Percentiles rank a stretch among this genome's conserved stretches.
Evolutionary conservation across 2,797 vertebrate species (phyloP).

Genomic region (Myotis myotis): DNA sequence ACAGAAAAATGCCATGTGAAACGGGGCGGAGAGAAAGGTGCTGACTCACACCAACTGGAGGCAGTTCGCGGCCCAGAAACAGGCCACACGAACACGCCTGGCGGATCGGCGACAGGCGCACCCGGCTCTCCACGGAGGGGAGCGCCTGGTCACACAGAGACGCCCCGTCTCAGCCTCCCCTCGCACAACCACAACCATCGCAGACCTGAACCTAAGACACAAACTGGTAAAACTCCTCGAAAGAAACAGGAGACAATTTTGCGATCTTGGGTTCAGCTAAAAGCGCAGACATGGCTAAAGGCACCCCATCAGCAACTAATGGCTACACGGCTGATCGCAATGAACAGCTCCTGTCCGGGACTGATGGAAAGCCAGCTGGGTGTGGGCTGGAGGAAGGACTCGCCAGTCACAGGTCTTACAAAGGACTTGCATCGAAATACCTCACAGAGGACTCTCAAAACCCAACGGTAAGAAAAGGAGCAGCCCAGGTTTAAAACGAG

Average conservation of each 20-base stretch:
- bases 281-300: neutral
- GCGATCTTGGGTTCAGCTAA: neutral
- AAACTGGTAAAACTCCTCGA: accelerated
- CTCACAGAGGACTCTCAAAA: neutral
- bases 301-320: accelerated
- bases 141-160: accelerated
- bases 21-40: accelerated
- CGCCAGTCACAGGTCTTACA: accelerated
- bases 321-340: too few species aligned
- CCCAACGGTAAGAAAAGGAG: neutral
- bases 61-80: accelerated
- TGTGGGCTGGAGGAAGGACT: accelerated
- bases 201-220: accelerated
- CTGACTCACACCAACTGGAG: accelerated
- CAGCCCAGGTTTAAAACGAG: neutral
- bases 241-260: neutral
- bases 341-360: accelerated
- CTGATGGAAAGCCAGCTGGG: accelerated
- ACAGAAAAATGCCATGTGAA: neutral
- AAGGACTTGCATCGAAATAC: accelerated
- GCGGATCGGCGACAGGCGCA: accelerated
- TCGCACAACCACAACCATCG: accelerated
- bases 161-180: accelerated
- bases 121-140: accelerated
- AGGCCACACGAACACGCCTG: accelerated